Evolutionary conservation across 1,140 invertebrate species (phyloP), one percentile per base, ranked within the genome.

Genomic region (Cyrtorhinus lividipennis): DNA sequence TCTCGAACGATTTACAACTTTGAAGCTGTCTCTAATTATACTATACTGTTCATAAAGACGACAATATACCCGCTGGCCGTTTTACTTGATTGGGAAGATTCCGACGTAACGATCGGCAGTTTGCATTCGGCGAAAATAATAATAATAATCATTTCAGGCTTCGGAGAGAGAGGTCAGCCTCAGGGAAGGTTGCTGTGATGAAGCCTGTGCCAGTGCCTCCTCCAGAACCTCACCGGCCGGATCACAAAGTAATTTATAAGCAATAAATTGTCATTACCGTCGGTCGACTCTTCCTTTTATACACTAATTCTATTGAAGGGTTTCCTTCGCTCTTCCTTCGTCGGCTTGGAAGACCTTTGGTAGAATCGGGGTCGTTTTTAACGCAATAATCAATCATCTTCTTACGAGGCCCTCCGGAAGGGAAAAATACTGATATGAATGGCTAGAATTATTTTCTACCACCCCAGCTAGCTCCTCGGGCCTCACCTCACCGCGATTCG

Each of bases 191-290:
- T n/a, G 5, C 15, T 38, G 5, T 38, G 30, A 38, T 38, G 30
- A 38, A 38, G 30, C 5, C 30, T 8, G n/a, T n/a, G n/a, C n/a
- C n/a, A n/a, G n/a, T n/a, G n/a, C n/a, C n/a, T n/a, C n/a, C n/a
- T n/a, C n/a, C n/a, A n/a, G n/a, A n/a, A n/a, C n/a, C n/a, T n/a
- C n/a, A n/a, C n/a, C n/a, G 30, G 5, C 30, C 22, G 48, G 48
- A 18, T 56, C 15, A 15, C 48, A 23, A 56, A 23, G 22, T 56
- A 56, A 56, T 56, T 56, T 56, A 56, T 56, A 56, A 56, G 48
- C 48, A 56, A 56, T 56, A 56, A 56, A 56, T 56, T 56, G 48
- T 56, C 48, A 56, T 56, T 56, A 56, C 48, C 22, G 48, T 18
- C 48, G 48, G 5, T 23, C 48, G 5, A 10, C 22, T 56, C 22